Base-by-base conservation (phyloP, 2,888 invertebrate species). In the Drosophila austrosaltans region DNA sequence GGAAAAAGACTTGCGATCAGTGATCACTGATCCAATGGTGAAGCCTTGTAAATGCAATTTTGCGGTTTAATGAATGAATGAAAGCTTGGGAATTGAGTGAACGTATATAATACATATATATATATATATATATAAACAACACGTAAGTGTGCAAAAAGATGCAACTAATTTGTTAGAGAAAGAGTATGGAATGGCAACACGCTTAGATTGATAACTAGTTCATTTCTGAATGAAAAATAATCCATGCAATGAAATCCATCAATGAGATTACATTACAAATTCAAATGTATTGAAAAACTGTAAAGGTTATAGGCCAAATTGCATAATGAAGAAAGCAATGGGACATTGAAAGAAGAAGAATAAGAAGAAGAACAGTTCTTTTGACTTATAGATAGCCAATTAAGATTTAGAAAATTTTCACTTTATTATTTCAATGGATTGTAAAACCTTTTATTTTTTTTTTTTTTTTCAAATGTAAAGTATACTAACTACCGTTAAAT, bases 401-500 rank as follows among this genome's bases (percentile, higher is more conserved):
- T 48, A 48, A 48, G 22, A 48, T 48, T 25, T 48, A 25, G 25
- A 25, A 57, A 67, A 73, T 73, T 54, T 73, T 63, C 67, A 73
- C 72, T 73, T 72, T 53, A 72, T 72, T 73, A 72, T 28, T 44
- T n/a, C 22, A 8, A 48, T 22, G 48, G 8, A 25, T 48, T 48
- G 25, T 48, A 10, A 48, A 53, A 57, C 69, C 57, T 76, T 48
- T 16, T 16, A 16, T 0, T 16, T 16, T 16, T 16, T 16, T 16
- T 16, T 16, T 16, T 16, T 16, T 16, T 81, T 76, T 65, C 63
- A 53, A 30, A 32, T 16, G 16, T 16, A 30, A 10, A 32, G 44
- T 30, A 54, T 28, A 56, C 73, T 67, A 67, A 74, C 69, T 63
- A 76, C 87, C 87, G 84, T 82, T 86, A 82, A 86, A 82, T 75